Base-by-base conservation (phyloP, 2,113 vertebrate genomes). In the Microtus pennsylvanicus region DNA sequence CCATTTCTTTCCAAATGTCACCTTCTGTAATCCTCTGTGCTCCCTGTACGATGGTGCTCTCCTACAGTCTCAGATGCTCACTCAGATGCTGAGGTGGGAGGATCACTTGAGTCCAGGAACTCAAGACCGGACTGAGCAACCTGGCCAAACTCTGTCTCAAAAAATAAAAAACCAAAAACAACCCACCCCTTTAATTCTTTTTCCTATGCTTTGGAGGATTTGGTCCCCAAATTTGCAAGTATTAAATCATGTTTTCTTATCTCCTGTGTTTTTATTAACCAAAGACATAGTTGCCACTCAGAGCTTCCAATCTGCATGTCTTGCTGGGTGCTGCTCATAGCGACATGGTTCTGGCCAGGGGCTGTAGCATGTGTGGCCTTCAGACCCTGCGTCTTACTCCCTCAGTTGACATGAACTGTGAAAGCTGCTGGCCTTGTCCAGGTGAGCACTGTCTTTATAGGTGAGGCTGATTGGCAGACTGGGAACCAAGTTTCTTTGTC, bases 261-360 rank as follows among this genome's bases (percentile, higher is more conserved):
- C 81, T 86, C 67, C 67, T 81, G 90, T 97, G 35, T 95, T 96
- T 95, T 98, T 96, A 96, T 96, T 96, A 93, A 97, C 96, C 92
- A 98, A 94, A 96, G 90, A 96, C 80, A 28, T 81, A 74, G 63
- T 76, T 93, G 35, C 70, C 81, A 87, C 86, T 94, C 72, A 7
- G 82, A 94, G 94, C 89, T 90, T 95, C 96, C 87, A 92, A 85
- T 94, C 92, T 94, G 61, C 63, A 45, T 50, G 50, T 45, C 85
- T 75, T 35, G n/a, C 96, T 33, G 50, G 70, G 85, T 72, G 52
- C 82, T 17, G 35, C 19, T 7, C 17, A 7, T 28, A 80, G 86
- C 24, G 74, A 83, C 24, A 30, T 35, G 35, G 72, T 72, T 83
- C 90, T 74, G 87, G 94, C 85, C 96, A 17, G 94, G 82, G 90